Evolutionary conservation across 2,888 invertebrate species (phyloP).

Genomic region (Leptothorax acervorum): DNA sequence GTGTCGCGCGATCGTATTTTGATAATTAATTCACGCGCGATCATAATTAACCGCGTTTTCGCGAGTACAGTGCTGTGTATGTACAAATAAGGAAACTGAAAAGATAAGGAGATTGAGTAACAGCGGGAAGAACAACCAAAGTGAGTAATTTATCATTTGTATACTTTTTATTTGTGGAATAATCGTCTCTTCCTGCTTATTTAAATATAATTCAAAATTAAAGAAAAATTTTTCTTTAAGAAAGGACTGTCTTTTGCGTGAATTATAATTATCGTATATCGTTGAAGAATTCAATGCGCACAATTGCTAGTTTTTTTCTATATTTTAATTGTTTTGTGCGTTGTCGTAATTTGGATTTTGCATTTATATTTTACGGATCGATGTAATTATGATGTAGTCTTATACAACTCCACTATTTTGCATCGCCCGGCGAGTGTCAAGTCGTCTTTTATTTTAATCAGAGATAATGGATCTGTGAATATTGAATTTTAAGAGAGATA

Average conservation of each 20-base stretch:
- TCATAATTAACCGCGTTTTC: background rate
- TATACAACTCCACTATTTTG: background rate
- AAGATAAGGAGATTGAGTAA: background rate
- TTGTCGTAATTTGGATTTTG: background rate
- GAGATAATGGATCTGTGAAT: background rate
- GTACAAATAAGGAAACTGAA: background rate
- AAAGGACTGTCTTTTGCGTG: background rate
- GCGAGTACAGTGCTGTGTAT: background rate
- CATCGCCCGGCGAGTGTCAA: background rate
- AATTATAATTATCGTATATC: background rate
- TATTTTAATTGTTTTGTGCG: background rate
- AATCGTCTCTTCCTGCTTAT: background rate
- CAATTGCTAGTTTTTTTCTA: background rate
- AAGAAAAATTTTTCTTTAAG: background rate
- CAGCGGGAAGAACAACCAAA: background rate
- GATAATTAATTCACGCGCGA: background rate
- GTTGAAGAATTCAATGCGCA: background rate
- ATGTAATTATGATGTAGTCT: background rate
- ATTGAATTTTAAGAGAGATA: background rate
- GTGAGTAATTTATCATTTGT: background rate
- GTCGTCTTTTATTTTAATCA: constrained; percentile 14
- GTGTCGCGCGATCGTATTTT: background rate
- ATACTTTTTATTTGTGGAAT: background rate
- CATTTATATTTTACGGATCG: background rate
- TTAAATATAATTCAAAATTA: background rate